Evolutionary conservation across 37 sponge, comb jelly and placozoan genomes (phyloP).

Genomic region (Mnemiopsis leidyi): DNA sequence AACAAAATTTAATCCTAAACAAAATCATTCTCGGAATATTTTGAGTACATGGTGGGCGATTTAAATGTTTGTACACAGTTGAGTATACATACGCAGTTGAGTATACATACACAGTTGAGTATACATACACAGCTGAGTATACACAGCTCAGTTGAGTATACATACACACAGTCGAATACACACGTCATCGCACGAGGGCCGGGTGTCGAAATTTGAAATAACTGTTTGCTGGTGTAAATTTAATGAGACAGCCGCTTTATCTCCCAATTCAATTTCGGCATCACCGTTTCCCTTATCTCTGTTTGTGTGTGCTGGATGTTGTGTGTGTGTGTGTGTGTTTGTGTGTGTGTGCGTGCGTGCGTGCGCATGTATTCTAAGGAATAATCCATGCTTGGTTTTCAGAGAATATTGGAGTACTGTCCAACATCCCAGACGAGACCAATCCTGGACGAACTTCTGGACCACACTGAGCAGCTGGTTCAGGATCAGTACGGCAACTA

Average conservation of each 20-base stretch:
- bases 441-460: slow-evolving; percentile 80
- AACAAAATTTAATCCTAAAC: too few species aligned
- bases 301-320: too few species aligned
- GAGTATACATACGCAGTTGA: too few species aligned
- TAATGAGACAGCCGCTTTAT: neutral
- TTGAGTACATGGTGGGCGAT: too few species aligned
- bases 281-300: neutral
- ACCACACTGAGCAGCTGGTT: slow-evolving; percentile 74
- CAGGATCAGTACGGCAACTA: slow-evolving; percentile 70
- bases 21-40: too few species aligned
- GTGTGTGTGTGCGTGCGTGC: too few species aligned
- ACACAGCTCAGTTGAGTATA: too few species aligned
- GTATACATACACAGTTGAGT: too few species aligned
- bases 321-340: too few species aligned
- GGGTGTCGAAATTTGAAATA: neutral
- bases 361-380: too few species aligned
- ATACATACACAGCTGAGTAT: too few species aligned
- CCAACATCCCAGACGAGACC: slow-evolving; percentile 75
- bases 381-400: neutral
- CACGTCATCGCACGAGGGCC: neutral
- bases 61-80: too few species aligned
- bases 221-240: neutral
- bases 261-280: neutral
- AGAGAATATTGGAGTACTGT: slow-evolving; percentile 87
- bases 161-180: neutral